Percentiles rank a stretch among this genome's conserved stretches.
Conservation (phyloP, 2,797 vertebrate genomes). For the Ctenosaura bakeri region DNA sequence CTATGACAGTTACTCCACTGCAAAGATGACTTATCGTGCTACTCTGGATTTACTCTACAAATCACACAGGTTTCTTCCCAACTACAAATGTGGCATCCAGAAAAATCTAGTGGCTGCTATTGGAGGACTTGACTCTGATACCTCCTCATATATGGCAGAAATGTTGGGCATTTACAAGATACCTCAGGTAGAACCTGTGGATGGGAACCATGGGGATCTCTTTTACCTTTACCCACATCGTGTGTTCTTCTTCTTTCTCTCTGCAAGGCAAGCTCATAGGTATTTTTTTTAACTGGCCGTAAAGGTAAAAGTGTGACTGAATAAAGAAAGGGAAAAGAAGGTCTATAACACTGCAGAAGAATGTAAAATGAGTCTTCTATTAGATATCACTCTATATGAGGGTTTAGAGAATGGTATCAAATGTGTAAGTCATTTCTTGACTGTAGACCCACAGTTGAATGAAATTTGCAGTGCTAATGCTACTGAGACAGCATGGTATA, state of each 20-base stretch:
- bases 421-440: neutral
- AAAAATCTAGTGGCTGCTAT: conserved; percentile 13
- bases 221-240: neutral
- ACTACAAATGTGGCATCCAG: neutral
- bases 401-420: neutral
- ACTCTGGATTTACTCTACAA: neutral
- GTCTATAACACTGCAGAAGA: neutral
- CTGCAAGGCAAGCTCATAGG: neutral
- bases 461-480: neutral
- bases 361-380: neutral
- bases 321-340: too few relatives aligned
- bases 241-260: neutral
- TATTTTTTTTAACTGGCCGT: too few relatives aligned
- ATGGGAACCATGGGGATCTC: neutral
- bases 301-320: too few relatives aligned
- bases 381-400: neutral
- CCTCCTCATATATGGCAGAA: neutral
- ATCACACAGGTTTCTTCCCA: neutral
- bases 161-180: conserved; percentile 12
- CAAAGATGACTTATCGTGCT: neutral
- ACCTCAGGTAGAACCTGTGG: neutral
- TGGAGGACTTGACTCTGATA: conserved; percentile 10
- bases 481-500: too few relatives aligned
- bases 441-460: neutral
- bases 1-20: conserved; percentile 7